These are phyloP conservation scores for Athene cunicularia DNA, from an alignment of 2,113 vertebrate species.

Conservation along the genomic window DNA sequence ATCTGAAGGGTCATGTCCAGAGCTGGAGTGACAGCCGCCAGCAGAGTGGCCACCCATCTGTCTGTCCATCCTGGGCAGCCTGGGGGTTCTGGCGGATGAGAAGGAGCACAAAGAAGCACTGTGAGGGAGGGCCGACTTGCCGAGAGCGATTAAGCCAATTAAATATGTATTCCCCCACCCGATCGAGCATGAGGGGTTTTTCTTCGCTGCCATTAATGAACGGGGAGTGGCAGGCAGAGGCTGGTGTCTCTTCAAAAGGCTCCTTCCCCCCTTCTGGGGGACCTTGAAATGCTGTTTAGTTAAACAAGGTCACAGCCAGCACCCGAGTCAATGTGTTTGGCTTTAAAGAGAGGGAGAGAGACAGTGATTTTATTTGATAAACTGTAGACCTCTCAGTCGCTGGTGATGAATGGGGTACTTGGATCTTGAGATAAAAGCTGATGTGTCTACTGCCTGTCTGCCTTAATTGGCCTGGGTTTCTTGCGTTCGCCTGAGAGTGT, in stretches of 20 bases:
- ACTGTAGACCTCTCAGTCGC: background rate
- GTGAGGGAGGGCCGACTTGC: background rate
- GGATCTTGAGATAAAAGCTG: slow-evolving; percentile 50
- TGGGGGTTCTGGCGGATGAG: background rate
- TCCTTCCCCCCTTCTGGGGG: background rate
- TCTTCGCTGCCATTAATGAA: background rate
- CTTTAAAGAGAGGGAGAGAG: slow-evolving; percentile 7
- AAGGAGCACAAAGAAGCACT: slow-evolving; percentile 28
- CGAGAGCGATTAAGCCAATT: background rate
- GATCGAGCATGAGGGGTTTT: background rate
- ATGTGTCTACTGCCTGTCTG: slow-evolving; percentile 48
- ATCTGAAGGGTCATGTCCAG: background rate
- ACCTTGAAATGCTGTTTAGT: slow-evolving; percentile 1
- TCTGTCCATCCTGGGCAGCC: background rate
- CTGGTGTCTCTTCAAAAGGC: background rate
- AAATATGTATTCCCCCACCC: background rate
- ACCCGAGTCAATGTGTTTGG: background rate
- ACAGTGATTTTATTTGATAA: slow-evolving; percentile 56
- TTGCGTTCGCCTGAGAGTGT: background rate
- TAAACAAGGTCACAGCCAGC: slow-evolving; percentile 50
- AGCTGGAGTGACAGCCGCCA: background rate
- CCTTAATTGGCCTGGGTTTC: slow-evolving; percentile 36
- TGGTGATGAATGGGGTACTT: slow-evolving; percentile 30
- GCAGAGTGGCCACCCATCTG: background rate
- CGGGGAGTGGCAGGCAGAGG: background rate